These are phyloP conservation scores for Tetramorium simillimum DNA, from an alignment of 1,140 invertebrate species.

Conservation along the genomic window DNA sequence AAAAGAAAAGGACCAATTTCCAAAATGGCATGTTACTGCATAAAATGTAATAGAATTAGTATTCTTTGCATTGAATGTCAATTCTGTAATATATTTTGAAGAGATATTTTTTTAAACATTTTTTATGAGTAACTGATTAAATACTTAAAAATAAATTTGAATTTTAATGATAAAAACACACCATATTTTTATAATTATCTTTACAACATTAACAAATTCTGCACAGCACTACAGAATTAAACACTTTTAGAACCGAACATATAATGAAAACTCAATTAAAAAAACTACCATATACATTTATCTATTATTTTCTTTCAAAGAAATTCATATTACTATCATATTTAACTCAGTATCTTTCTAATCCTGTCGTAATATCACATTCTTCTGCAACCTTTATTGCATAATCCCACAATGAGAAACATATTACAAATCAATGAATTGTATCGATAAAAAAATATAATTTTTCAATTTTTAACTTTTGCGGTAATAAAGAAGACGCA, in stretches of 20 bases:
- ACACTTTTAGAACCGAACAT: slow-evolving; percentile 17
- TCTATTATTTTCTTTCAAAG: slow-evolving; percentile 29
- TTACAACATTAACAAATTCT: slow-evolving; percentile 10
- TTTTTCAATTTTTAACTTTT: not conserved
- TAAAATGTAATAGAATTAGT: slow-evolving; percentile 6
- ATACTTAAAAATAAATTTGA: not conserved
- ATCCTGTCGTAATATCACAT: slow-evolving; percentile 51
- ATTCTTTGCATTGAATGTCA: not conserved
- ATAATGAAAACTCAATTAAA: not conserved
- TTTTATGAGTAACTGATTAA: not conserved
- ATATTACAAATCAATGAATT: not conserved
- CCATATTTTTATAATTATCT: not conserved
- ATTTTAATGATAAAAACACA: slow-evolving; percentile 2
- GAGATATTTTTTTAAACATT: not conserved
- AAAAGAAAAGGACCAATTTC: slow-evolving; percentile 24
- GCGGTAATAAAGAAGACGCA: slow-evolving; percentile 8
- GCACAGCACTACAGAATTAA: slow-evolving; percentile 1
- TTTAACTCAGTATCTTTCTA: slow-evolving; percentile 41
- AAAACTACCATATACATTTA: slow-evolving; percentile 1
- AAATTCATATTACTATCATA: slow-evolving; percentile 9
- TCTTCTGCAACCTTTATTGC: slow-evolving; percentile 38
- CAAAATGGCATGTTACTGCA: slow-evolving; percentile 30
- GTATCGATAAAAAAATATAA: not conserved
- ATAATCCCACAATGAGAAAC: not conserved
- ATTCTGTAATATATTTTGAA: not conserved